A percentile compares a stretch with the other conserved stretches of the same genome.
Evolutionary conservation across 2,113 vertebrate genomes (phyloP).

Genomic region (Chaetodon trifascialis): DNA sequence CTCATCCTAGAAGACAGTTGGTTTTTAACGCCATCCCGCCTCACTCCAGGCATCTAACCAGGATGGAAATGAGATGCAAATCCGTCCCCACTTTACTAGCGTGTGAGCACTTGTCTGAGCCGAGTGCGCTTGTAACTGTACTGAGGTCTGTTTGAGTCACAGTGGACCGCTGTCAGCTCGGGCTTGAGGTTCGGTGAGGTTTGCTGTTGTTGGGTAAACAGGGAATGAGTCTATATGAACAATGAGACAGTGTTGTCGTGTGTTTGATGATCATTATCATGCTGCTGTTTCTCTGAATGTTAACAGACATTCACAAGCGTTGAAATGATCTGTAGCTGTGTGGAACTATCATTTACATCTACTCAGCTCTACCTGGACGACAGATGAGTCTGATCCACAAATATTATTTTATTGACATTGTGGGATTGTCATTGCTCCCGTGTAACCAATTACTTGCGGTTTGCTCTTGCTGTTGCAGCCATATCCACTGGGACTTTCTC

Average conservation of each 20-base stretch:
- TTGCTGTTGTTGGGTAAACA: constrained; percentile 69
- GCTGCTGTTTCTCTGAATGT: constrained; percentile 15
- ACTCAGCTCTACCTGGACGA: neutral
- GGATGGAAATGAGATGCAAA: constrained; percentile 88
- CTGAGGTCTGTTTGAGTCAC: constrained; percentile 33
- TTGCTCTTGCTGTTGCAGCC: neutral
- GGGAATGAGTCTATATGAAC: constrained; percentile 28
- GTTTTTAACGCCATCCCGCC: constrained; percentile 38
- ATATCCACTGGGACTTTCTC: neutral
- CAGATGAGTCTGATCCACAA: constrained; percentile 19
- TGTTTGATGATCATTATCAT: constrained; percentile 68
- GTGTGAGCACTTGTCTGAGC: constrained; percentile 64
- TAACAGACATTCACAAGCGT: constrained; percentile 21
- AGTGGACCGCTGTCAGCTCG: constrained; percentile 12
- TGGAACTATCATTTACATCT: neutral
- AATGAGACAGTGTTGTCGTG: constrained; percentile 53
- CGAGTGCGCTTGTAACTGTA: constrained; percentile 45
- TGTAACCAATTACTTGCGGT: constrained; percentile 22
- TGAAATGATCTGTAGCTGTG: neutral
- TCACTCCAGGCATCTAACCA: constrained; percentile 62
- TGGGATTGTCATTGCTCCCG: constrained; percentile 32
- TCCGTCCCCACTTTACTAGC: constrained; percentile 58
- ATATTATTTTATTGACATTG: constrained; percentile 57
- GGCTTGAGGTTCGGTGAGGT: constrained; percentile 13
- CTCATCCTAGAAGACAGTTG: constrained; percentile 69